A percentile compares a stretch with the other conserved stretches of the same genome.
These are phyloP conservation scores for Onychorhynchus coronatus DNA, from an alignment of 2,113 vertebrate genomes.

Conservation along the genomic window DNA sequence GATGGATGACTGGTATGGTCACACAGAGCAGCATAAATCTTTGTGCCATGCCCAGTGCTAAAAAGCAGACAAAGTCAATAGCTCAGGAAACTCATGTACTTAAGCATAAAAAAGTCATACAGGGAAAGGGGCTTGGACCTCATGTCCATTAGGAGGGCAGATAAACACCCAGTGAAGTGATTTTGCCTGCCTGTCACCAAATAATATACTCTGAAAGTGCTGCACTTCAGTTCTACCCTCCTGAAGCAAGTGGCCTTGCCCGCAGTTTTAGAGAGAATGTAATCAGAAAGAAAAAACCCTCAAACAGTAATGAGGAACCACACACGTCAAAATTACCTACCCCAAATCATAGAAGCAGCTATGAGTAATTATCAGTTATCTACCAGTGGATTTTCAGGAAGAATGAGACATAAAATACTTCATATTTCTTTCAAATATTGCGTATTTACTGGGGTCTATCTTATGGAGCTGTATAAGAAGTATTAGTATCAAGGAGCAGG, in stretches of 20 bases:
- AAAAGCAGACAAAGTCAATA: constrained; percentile 29
- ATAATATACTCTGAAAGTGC: not conserved
- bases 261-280: not conserved
- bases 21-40: constrained; percentile 65
- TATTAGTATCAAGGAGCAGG: not conserved
- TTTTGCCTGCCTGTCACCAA: not conserved
- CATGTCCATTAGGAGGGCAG: constrained; percentile 14
- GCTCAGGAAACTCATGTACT: constrained; percentile 14
- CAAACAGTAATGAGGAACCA: not conserved
- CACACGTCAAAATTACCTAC: not conserved
- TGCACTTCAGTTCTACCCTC: not conserved
- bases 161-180: constrained; percentile 14
- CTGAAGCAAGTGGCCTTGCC: not conserved
- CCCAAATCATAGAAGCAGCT: not conserved
- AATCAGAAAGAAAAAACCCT: not conserved
- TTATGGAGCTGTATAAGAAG: not conserved
- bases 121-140: constrained; percentile 36
- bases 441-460: not conserved
- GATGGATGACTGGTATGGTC: constrained; percentile 68
- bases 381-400: not conserved
- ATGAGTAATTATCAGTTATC: not conserved
- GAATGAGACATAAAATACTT: not conserved
- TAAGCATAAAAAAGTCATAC: not conserved
- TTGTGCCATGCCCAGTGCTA: constrained; percentile 8
- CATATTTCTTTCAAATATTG: not conserved